These are phyloP conservation scores for Pseudomyrmex cubaensis DNA, from an alignment of 1,140 invertebrate species.

Conservation along the genomic window DNA sequence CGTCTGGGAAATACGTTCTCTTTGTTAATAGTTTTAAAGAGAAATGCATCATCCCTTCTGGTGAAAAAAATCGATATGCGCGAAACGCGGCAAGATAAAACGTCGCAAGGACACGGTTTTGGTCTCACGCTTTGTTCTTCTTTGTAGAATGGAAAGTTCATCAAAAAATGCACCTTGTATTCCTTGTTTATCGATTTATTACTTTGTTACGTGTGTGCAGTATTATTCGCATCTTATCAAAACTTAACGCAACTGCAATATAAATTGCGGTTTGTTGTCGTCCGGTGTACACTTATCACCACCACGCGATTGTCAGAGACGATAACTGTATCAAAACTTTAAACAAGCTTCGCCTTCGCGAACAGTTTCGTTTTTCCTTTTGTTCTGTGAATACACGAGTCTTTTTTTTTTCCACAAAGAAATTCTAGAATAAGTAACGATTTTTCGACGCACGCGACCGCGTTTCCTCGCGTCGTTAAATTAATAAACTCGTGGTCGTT, in stretches of 20 bases:
- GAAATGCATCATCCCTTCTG: too few relatives aligned
- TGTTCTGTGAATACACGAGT: not conserved
- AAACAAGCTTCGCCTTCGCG: not conserved
- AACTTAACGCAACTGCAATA: slow-evolving; percentile 5
- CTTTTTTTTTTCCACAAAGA: not conserved
- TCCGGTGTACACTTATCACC: slow-evolving; percentile 30
- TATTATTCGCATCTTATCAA: slow-evolving; percentile 32
- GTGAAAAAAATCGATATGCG: too few relatives aligned
- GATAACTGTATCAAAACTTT: slow-evolving; percentile 52
- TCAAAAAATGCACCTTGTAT: not conserved
- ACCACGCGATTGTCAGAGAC: not conserved
- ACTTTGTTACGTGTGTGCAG: not conserved
- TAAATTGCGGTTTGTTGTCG: slow-evolving; percentile 49
- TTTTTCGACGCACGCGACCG: not conserved
- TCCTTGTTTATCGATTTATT: not conserved
- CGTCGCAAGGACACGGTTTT: too few relatives aligned
- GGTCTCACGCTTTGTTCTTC: too few relatives aligned
- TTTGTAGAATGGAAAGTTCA: too few relatives aligned
- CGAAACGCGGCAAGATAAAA: too few relatives aligned
- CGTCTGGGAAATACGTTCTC: too few relatives aligned
- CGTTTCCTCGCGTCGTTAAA: not conserved
- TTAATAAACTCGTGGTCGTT: not conserved
- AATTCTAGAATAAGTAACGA: not conserved
- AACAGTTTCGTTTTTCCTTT: slow-evolving; percentile 6
- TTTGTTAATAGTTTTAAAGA: too few relatives aligned